Evolutionary conservation across 2,888 invertebrate species (phyloP).

Genomic region (Erannis defoliaria): DNA sequence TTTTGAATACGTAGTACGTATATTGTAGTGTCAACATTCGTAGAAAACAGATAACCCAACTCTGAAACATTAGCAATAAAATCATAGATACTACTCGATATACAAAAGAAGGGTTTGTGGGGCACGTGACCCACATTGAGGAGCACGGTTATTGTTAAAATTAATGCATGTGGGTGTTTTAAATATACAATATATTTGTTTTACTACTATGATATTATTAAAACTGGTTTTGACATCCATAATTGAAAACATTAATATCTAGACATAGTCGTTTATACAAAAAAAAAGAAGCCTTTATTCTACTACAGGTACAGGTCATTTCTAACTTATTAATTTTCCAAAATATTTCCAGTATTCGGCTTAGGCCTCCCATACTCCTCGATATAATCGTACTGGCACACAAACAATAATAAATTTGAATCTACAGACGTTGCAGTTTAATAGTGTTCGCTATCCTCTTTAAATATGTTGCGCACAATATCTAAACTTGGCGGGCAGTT

Average conservation of each 20-base stretch:
- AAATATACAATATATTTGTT: neutral
- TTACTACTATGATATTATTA: neutral
- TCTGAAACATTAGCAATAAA: neutral
- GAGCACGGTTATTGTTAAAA: conserved; percentile 39
- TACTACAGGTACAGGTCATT: no score
- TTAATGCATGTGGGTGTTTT: conserved; percentile 34
- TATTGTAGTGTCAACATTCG: conserved; percentile 28
- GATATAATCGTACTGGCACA: no score
- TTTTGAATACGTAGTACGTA: conserved; percentile 41
- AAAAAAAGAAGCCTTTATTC: no score
- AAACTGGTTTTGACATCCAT: neutral
- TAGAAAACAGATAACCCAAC: conserved; percentile 32
- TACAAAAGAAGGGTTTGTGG: conserved; percentile 40
- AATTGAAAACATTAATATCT: neutral
- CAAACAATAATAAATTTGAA: no score
- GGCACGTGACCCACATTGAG: conserved; percentile 65
- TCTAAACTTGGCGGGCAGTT: conserved; percentile 48
- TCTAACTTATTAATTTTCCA: no score
- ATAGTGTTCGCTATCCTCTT: neutral
- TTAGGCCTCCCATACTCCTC: no score
- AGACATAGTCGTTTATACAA: neutral
- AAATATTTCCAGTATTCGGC: no score
- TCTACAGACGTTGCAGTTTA: no score
- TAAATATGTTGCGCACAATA: conserved; percentile 34
- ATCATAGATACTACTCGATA: conserved; percentile 8